Conservation (phyloP, 2,113 vertebrate species). For the Ceyx margarethae region DNA sequence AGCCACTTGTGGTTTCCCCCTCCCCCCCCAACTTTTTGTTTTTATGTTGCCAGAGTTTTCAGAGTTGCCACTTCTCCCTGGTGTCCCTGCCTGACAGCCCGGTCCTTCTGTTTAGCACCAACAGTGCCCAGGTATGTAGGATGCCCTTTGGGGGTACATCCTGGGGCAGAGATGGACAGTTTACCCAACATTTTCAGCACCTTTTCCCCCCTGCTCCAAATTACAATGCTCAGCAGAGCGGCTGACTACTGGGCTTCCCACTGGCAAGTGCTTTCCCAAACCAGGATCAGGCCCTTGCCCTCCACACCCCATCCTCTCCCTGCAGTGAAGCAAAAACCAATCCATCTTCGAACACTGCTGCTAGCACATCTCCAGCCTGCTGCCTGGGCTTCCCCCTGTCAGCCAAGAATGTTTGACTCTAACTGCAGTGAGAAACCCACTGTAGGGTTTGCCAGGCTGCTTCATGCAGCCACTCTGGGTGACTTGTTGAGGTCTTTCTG, state of each 20-base stretch:
- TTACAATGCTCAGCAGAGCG: fast-evolving
- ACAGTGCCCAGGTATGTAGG: fast-evolving
- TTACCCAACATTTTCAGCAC: not conserved
- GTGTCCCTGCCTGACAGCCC: not conserved
- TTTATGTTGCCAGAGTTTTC: not conserved
- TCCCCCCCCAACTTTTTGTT: fast-evolving
- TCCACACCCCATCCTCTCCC: not conserved
- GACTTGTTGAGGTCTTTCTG: not conserved
- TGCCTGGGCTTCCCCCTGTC: not conserved
- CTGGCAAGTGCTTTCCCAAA: not conserved
- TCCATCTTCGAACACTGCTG: fast-evolving
- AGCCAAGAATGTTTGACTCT: fast-evolving
- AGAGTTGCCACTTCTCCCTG: fast-evolving
- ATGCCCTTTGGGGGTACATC: fast-evolving
- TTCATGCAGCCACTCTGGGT: not conserved
- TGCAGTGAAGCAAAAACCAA: fast-evolving
- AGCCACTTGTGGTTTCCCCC: not conserved
- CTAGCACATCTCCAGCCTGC: not conserved
- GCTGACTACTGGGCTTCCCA: not conserved
- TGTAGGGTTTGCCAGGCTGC: not conserved
- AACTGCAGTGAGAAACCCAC: not conserved
- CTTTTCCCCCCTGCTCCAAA: not conserved
- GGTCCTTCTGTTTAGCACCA: not conserved
- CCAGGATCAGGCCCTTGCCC: not conserved
- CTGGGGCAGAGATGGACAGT: fast-evolving